Evolutionary conservation across 2,113 vertebrate genomes (phyloP).

Genomic region (Callithrix jacchus): DNA sequence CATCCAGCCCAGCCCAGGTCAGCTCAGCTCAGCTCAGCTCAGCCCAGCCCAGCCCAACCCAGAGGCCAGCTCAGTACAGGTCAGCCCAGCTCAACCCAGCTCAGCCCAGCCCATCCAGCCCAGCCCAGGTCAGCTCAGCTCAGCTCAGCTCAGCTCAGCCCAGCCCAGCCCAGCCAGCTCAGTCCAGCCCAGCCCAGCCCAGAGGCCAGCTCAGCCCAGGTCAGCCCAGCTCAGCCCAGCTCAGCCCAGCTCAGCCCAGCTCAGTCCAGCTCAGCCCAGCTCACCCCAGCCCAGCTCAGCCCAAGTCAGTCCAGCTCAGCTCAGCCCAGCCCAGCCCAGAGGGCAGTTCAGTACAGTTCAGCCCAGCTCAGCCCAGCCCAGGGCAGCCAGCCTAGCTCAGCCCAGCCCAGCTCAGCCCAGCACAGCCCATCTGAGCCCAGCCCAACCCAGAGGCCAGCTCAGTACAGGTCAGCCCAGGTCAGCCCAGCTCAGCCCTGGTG

Average conservation of each 20-base stretch:
- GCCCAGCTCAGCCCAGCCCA: accelerated
- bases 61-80: accelerated
- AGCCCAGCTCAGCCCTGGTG: no score
- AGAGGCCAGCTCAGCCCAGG: accelerated
- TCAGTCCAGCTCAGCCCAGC: no score
- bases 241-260: no score
- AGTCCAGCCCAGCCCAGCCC: accelerated
- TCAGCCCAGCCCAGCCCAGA: accelerated
- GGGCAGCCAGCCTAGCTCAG: no score
- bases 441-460: accelerated
- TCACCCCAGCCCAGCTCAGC: accelerated
- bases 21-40: accelerated
- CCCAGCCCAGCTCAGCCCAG: no score
- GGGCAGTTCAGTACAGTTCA: no score
- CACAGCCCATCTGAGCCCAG: accelerated
- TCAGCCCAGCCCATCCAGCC: accelerated
- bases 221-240: accelerated
- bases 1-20: no score
- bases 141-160: accelerated
- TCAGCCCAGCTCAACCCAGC: accelerated
- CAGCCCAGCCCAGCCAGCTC: accelerated
- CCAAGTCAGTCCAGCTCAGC: accelerated
- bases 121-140: accelerated
- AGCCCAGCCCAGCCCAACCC: accelerated
- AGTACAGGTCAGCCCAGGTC: accelerated